These are phyloP conservation scores for Melanotaenia boesemani DNA, from an alignment of 2,797 vertebrate species.

Conservation along the genomic window DNA sequence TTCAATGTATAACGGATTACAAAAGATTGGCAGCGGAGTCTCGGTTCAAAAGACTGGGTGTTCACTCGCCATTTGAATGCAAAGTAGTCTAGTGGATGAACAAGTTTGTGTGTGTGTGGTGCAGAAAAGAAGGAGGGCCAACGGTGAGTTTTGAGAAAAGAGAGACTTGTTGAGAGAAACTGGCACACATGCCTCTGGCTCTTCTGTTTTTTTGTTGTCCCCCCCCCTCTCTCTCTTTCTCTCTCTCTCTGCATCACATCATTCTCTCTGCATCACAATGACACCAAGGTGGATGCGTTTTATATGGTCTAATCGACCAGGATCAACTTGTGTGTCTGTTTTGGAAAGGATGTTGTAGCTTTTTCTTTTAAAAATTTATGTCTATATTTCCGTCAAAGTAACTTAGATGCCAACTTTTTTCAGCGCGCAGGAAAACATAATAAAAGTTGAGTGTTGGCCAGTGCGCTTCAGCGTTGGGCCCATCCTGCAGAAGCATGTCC, in stretches of 20 bases:
- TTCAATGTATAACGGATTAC: slow-evolving; percentile 54
- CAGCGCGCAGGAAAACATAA: slow-evolving; percentile 68
- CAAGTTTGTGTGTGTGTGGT: slow-evolving; percentile 62
- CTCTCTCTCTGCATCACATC: slow-evolving; percentile 44
- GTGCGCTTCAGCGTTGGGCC: slow-evolving; percentile 62
- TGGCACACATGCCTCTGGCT: slow-evolving; percentile 73
- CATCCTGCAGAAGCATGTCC: slow-evolving; percentile 78
- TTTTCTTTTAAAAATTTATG: slow-evolving; percentile 6
- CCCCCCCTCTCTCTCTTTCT: slow-evolving; percentile 1
- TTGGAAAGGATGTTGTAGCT: slow-evolving; percentile 34
- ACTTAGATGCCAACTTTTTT: slow-evolving; percentile 70
- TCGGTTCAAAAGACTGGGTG: slow-evolving; percentile 77
- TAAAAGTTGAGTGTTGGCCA: slow-evolving; percentile 71
- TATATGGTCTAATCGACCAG: slow-evolving; percentile 29
- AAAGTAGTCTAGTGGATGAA: slow-evolving; percentile 80
- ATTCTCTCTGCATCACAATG: slow-evolving; percentile 50
- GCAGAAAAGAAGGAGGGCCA: slow-evolving; percentile 62
- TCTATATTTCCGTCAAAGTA: slow-evolving; percentile 23
- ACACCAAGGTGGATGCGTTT: slow-evolving; percentile 52
- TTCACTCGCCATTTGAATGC: slow-evolving; percentile 86
- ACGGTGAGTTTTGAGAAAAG: slow-evolving; percentile 76
- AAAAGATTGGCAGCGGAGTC: slow-evolving; percentile 63
- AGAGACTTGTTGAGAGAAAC: slow-evolving; percentile 76
- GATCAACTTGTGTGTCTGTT: slow-evolving; percentile 35
- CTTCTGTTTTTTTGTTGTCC: slow-evolving; percentile 41